Base-by-base conservation (phyloP, 1,140 invertebrate genomes). In the Thrips palmi region DNA sequence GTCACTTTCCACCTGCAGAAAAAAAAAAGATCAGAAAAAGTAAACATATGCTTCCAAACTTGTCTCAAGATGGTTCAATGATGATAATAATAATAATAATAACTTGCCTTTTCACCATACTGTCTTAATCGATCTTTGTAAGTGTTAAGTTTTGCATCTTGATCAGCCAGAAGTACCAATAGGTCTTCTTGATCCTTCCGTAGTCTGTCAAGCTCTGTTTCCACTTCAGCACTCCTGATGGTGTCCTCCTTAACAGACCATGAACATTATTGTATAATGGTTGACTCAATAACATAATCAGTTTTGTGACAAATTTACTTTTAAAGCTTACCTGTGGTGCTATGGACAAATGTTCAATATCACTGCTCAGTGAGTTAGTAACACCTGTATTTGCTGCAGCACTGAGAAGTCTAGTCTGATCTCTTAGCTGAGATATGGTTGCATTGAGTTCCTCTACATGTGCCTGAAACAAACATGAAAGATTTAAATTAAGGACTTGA, bases 171-270 rank as follows among this genome's bases (percentile, higher is more conserved):
- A 34, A 94, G 56, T 49, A 82, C 73, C 14, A 94, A 57, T 42
- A 93, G 58, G 60, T 93, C 83, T 47, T 93, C 88, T 55, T 92
- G 87, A 53, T 94, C 88, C 52, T 80, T 88, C 51, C 70, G 74
- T 28, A 85, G 52, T 42, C 64, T 70, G 20, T 77, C 70, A 40
- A 87, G 50, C 19, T 48, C 46, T 41, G 22, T 52, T 45, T 50
- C 43, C 33, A 52, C 33, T 41, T 42, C 21, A 37, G 15, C 22
- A 25, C 28, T 11, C 22, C 7, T 7, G 22, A 11, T 17, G 28
- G 28, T 23, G 31, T 31, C 30, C 36, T 20, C 17, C 31, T 8
- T 28, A 21, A 24, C 10, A 15, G 17, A 23, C 4, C 36, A 38
- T 10, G 39, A 12, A 40, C 37, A 23, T 30, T 30, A 6, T 18